These are phyloP conservation scores for Pollenia amentaria DNA, from an alignment of 2,888 invertebrate genomes.

Conservation along the genomic window DNA sequence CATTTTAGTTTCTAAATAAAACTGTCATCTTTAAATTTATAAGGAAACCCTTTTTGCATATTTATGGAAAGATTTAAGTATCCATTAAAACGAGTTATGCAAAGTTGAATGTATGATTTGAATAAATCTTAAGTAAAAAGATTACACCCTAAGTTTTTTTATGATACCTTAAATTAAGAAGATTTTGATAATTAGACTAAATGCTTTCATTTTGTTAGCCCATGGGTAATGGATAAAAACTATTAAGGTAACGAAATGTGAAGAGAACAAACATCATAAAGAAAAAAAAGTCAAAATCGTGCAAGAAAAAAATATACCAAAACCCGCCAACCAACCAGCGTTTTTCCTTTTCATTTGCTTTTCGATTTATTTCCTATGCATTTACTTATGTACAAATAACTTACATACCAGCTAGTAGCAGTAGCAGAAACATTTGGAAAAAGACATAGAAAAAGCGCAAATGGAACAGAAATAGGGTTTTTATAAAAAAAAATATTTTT, in stretches of 20 bases:
- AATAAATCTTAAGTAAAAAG: background rate
- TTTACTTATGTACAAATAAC: background rate
- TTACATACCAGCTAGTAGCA: background rate
- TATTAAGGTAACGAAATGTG: slow-evolving; percentile 19
- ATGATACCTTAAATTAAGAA: slow-evolving; percentile 18
- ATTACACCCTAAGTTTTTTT: slow-evolving; percentile 3
- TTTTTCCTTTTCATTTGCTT: slow-evolving; percentile 46
- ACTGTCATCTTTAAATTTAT: no score
- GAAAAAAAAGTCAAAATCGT: background rate
- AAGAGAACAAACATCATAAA: slow-evolving; percentile 11
- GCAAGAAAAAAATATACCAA: background rate
- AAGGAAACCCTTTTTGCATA: background rate
- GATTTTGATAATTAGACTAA: slow-evolving; percentile 59
- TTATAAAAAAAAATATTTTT: no score
- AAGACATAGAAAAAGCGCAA: background rate
- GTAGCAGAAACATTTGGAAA: background rate
- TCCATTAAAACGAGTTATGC: slow-evolving; percentile 1
- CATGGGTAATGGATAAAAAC: slow-evolving; percentile 50
- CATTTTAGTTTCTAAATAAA: no score
- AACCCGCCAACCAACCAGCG: background rate
- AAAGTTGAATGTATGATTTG: slow-evolving; percentile 27
- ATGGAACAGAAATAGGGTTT: no score
- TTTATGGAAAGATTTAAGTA: slow-evolving; percentile 9
- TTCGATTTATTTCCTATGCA: slow-evolving; percentile 57
- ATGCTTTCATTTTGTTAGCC: slow-evolving; percentile 32